These are phyloP conservation scores for Mythimna lalbum DNA, from an alignment of 2,888 invertebrate species.

Conservation along the genomic window DNA sequence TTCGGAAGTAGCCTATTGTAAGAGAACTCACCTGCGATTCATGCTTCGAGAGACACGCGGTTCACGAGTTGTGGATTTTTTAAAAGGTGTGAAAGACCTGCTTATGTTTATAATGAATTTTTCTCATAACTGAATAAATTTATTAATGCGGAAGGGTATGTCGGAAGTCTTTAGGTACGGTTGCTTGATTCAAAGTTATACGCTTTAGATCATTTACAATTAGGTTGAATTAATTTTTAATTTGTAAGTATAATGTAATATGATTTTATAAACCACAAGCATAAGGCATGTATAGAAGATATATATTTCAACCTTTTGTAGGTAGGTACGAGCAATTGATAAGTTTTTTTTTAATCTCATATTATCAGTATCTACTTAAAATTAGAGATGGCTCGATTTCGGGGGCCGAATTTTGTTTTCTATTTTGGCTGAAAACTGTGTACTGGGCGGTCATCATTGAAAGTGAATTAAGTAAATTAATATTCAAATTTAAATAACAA, in stretches of 20 bases:
- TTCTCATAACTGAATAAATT: not conserved
- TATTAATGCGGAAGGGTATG: not conserved
- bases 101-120: not conserved
- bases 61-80: conserved; percentile 45
- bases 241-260: not conserved
- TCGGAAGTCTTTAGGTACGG: not conserved
- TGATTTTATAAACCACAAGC: not conserved
- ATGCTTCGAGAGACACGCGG: conserved; percentile 38
- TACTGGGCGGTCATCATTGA: not conserved
- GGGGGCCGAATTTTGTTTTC: too few relatives aligned
- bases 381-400: too few relatives aligned
- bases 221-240: not conserved
- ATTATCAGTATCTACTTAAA: too few relatives aligned
- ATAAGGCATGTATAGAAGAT: too few relatives aligned
- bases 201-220: not conserved
- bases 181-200: not conserved
- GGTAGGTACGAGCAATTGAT: too few relatives aligned
- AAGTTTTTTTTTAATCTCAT: too few relatives aligned
- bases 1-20: conserved; percentile 77
- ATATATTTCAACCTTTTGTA: too few relatives aligned
- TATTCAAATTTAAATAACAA: not conserved
- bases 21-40: conserved; percentile 46
- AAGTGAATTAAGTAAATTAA: not conserved
- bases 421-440: too few relatives aligned
- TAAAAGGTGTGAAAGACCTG: not conserved